Evolutionary conservation across 2,797 vertebrate species (phyloP).

Genomic region (Novumbra hubbsi): DNA sequence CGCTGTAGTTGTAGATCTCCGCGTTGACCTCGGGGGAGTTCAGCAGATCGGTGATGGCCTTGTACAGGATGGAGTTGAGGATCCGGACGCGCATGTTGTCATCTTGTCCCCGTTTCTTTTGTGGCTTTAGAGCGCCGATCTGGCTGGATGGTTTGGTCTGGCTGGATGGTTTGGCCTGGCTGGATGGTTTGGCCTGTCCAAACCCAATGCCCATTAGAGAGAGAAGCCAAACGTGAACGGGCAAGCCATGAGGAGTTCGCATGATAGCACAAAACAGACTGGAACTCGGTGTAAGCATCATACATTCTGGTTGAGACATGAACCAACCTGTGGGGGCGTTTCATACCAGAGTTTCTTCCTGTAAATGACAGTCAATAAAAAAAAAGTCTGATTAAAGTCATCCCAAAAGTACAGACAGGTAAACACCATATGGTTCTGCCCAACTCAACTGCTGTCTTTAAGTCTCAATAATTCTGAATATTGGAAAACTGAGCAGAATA

Average conservation of each 20-base stretch:
- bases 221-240: not conserved
- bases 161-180: conserved; percentile 21
- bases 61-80: conserved; percentile 72
- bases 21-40: conserved; percentile 70
- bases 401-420: not conserved
- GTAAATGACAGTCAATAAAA: conserved; percentile 13
- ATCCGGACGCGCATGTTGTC: conserved; percentile 67
- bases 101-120: conserved; percentile 62
- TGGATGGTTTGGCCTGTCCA: conserved; percentile 17
- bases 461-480: not conserved
- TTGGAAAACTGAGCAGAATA: not conserved
- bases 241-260: not conserved
- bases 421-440: not conserved
- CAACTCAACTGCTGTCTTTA: not conserved
- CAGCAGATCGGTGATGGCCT: conserved; percentile 71
- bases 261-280: not conserved
- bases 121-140: conserved; percentile 36
- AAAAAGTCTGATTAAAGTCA: not conserved
- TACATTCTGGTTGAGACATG: not conserved
- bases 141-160: too few species aligned
- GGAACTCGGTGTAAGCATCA: not conserved
- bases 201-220: not conserved
- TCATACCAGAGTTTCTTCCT: conserved; percentile 85
- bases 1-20: conserved; percentile 28
- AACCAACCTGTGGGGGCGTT: conserved; percentile 48